Conservation (phyloP, 2,113 vertebrate species). For the Leiothrix lutea region DNA sequence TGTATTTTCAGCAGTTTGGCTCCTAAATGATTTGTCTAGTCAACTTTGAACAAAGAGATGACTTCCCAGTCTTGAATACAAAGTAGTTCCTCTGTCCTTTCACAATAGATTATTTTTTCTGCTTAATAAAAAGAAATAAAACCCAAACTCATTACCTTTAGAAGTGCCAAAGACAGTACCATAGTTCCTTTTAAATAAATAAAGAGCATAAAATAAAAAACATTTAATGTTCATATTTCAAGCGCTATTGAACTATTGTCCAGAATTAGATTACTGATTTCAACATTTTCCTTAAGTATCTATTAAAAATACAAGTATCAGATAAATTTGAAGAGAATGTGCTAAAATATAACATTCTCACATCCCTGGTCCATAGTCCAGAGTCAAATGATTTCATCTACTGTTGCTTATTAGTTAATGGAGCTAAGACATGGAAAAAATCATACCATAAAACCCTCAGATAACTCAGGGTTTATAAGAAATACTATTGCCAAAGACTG, state of each 20-base stretch:
- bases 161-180: background rate
- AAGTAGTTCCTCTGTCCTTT: background rate
- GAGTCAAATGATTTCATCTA: background rate
- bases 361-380: fast-evolving
- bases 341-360: background rate
- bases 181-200: background rate
- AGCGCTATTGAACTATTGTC: background rate
- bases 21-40: background rate
- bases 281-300: background rate
- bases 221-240: background rate
- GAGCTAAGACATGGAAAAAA: background rate
- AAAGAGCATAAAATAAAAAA: background rate
- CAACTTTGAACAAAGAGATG: background rate
- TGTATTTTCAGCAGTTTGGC: background rate
- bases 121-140: background rate
- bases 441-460: background rate
- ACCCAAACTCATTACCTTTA: background rate
- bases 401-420: background rate
- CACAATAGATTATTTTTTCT: background rate
- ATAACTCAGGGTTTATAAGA: background rate
- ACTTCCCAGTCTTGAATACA: background rate
- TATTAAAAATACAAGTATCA: background rate
- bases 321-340: background rate
- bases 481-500: background rate
- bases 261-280: background rate